Base-by-base conservation (phyloP, 2,888 invertebrate genomes). In the Lasioglossum figueresi region DNA sequence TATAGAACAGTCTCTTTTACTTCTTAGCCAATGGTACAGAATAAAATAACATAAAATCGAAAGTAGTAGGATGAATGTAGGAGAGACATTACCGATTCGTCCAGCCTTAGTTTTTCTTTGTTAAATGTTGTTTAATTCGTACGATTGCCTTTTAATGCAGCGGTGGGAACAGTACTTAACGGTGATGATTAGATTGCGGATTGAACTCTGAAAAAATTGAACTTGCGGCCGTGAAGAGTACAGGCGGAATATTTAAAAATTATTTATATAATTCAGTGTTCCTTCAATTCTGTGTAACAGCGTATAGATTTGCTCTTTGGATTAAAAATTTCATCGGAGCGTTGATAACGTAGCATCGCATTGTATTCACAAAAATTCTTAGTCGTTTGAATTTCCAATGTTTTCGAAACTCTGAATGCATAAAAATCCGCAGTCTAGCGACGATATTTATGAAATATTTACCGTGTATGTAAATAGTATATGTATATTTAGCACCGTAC, bases 381-480 rank as follows among this genome's bases (percentile, higher is more conserved):
- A 5, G 14, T 27, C 31, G 16, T 63, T 19, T 19, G 31, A 63
- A 31, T 31, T 63, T 31, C 6, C 4, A 63, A 31, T 8, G 63
- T 31, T 63, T 34, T 3, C 19, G 2, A 63, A 63, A 8, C 34
- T 63, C 16, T 19, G 8, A 34, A 31, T 19, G 63, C 8, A 19
- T 63, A 8, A 31, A 31, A 63, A 63, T 63, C 19, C 63, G 63
- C 31, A 31, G 63, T 63, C 63, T 31, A 63, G 34, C 56, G 6
- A 52, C 52, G 52, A 75, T 71, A 68, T 72, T 76, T 68, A 73
- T 82, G 31, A 45, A 82, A 27, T 31, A 56, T 34, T 34, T 76
- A 83, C 37, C 66, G 14, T 66, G 31, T 52, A 66, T 84, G 76
- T 76, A 79, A 27, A 83, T 74, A 66, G 68, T 73, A 72, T 77